Conservation (phyloP, 2,113 vertebrate genomes). For the Laticauda laticaudata region DNA sequence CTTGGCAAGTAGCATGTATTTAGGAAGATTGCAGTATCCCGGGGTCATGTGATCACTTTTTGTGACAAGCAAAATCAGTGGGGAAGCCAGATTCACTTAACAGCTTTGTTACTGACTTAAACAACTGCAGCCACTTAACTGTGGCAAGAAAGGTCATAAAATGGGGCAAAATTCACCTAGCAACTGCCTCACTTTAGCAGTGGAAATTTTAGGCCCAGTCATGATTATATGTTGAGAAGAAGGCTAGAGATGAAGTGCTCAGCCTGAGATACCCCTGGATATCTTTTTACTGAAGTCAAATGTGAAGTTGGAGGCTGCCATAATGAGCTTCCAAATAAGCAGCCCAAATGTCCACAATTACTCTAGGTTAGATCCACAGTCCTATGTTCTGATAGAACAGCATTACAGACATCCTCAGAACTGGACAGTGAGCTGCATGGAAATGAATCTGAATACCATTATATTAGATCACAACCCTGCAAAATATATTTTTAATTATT, state of each 20-base stretch:
- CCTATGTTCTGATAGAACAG: neutral
- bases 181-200: neutral
- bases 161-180: neutral
- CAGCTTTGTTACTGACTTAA: neutral
- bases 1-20: neutral
- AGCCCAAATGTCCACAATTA: neutral
- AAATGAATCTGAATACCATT: neutral
- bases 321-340: neutral
- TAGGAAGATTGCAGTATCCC: neutral
- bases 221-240: neutral
- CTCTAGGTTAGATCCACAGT: neutral
- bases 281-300: neutral
- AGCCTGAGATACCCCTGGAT: rapidly evolving
- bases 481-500: neutral
- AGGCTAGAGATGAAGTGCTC: rapidly evolving
- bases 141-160: neutral
- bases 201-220: neutral
- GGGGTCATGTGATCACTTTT: neutral
- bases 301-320: rapidly evolving
- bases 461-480: neutral
- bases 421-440: neutral
- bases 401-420: rapidly evolving
- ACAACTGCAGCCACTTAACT: neutral
- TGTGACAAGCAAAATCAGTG: neutral
- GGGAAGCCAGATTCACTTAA: neutral